These are phyloP conservation scores for Amblyraja radiata DNA, from an alignment of 2,797 vertebrate species.

Conservation along the genomic window DNA sequence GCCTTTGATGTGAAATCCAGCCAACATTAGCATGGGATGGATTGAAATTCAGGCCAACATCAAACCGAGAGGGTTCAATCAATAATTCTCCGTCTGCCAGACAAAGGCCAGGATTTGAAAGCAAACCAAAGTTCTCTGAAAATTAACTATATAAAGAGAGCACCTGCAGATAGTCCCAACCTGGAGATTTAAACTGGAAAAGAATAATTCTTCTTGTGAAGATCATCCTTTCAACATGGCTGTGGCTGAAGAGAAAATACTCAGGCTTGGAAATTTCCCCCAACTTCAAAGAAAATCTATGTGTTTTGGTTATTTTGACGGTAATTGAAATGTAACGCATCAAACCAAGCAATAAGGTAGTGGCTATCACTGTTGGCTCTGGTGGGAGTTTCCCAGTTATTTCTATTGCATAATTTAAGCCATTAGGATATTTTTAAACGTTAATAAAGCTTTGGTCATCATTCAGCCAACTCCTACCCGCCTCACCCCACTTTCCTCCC, in stretches of 20 bases:
- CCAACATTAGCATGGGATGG: background rate
- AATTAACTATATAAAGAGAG: background rate
- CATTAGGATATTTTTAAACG: background rate
- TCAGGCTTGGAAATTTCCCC: background rate
- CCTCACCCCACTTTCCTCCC: too few relatives aligned
- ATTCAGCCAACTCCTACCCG: background rate
- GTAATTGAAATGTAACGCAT: background rate
- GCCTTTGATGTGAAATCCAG: background rate
- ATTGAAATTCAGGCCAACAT: slow-evolving; percentile 24
- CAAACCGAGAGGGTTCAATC: slow-evolving; percentile 18
- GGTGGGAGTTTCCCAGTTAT: background rate
- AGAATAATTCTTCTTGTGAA: background rate
- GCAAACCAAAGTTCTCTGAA: slow-evolving; percentile 5
- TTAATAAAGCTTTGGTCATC: background rate
- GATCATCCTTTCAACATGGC: background rate
- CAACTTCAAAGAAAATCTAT: background rate
- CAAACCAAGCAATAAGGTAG: background rate
- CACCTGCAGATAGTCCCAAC: background rate
- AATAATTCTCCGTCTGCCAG: background rate
- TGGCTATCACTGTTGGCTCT: background rate
- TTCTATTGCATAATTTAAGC: background rate
- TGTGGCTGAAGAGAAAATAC: background rate
- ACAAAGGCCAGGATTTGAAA: background rate
- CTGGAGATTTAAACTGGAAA: background rate
- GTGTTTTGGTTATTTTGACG: too few relatives aligned